Percentiles rank a stretch among this genome's conserved stretches.
These are phyloP conservation scores for Aricia artaxerxes DNA, from an alignment of 2,888 invertebrate genomes.

Conservation along the genomic window DNA sequence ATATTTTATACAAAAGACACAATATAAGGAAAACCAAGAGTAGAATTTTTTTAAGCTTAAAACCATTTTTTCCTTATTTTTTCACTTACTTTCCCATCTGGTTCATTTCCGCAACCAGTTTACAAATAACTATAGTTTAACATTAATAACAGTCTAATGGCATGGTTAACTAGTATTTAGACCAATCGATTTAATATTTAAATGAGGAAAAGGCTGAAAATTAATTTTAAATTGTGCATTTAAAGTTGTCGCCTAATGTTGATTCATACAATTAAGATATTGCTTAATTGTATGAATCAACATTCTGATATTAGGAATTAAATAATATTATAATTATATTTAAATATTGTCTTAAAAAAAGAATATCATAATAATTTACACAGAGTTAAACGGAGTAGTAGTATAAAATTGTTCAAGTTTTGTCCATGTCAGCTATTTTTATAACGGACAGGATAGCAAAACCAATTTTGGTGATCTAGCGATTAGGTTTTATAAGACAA, in stretches of 20 bases:
- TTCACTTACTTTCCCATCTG: conserved; percentile 9
- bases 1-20: neutral
- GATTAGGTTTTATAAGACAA: neutral
- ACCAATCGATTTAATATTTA: neutral
- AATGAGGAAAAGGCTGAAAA: neutral
- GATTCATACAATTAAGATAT: too few relatives aligned
- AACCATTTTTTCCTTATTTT: conserved; percentile 9
- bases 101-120: neutral
- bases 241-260: neutral
- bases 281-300: neutral
- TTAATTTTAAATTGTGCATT: conserved; percentile 1
- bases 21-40: too few relatives aligned
- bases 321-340: neutral
- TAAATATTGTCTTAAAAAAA: too few relatives aligned
- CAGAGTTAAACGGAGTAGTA: too few relatives aligned
- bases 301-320: neutral
- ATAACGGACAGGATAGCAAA: too few relatives aligned
- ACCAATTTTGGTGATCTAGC: neutral
- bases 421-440: too few relatives aligned
- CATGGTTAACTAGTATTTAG: neutral
- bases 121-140: neutral
- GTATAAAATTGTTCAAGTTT: too few relatives aligned
- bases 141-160: neutral
- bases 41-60: too few relatives aligned
- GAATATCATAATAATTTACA: too few relatives aligned